Percentiles rank a stretch among this genome's conserved stretches.
These are phyloP conservation scores for Melanotaenia pygmaea DNA, from an alignment of 2,797 vertebrate species.

Conservation along the genomic window DNA sequence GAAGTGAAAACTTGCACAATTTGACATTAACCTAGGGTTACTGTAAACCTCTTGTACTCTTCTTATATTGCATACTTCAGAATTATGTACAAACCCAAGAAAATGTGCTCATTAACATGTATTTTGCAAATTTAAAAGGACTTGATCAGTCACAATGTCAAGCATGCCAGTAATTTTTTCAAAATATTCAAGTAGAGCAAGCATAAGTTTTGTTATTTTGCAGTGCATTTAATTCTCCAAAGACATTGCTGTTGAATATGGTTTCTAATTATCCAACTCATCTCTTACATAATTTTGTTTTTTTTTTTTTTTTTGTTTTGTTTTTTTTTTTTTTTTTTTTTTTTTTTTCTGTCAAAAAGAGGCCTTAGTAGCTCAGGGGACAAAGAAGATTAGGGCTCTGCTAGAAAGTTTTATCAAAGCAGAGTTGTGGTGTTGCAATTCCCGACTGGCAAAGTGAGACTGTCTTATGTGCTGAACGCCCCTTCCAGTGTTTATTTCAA, in stretches of 20 bases:
- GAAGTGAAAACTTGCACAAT: no score
- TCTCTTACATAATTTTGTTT: slow-evolving; percentile 6
- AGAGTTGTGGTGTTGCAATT: slow-evolving; percentile 28
- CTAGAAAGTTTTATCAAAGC: slow-evolving; percentile 45
- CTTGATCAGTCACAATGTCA: not conserved
- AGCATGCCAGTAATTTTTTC: slow-evolving; percentile 9
- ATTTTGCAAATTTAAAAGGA: slow-evolving; percentile 17
- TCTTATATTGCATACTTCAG: not conserved
- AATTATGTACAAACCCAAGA: not conserved
- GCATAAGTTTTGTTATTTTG: slow-evolving; percentile 42
- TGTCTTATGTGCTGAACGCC: slow-evolving; percentile 14
- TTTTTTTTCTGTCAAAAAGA: slow-evolving; percentile 60
- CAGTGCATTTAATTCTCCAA: slow-evolving; percentile 38
- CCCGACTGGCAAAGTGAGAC: slow-evolving; percentile 15
- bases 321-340: not conserved
- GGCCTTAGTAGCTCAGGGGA: slow-evolving; percentile 47
- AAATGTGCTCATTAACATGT: slow-evolving; percentile 5
- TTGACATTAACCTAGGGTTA: no score
- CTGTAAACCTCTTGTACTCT: not conserved
- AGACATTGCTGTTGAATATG: slow-evolving; percentile 49
- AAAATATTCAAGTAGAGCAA: slow-evolving; percentile 33
- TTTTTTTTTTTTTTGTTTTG: no score
- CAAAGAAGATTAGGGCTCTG: slow-evolving; percentile 20
- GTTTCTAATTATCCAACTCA: slow-evolving; percentile 58
- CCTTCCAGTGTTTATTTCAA: slow-evolving; percentile 11